Conservation (phyloP, 35 echinoderm and acorn worm genomes). For the Anneissia japonica region DNA sequence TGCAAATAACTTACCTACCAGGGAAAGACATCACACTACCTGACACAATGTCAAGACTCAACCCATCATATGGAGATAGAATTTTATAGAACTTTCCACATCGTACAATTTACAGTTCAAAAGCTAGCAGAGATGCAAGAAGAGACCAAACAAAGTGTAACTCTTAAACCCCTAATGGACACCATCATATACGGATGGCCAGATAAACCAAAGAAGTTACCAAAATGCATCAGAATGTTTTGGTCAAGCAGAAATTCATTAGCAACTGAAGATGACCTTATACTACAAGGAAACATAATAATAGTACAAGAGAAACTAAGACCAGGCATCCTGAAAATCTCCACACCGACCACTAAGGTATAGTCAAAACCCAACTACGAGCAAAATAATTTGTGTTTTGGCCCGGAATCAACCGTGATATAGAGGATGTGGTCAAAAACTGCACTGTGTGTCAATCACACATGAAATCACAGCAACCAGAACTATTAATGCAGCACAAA, state of each 20-base stretch:
- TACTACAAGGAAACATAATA: neutral
- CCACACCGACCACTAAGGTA: slow-evolving; percentile 39
- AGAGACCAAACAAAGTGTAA: neutral
- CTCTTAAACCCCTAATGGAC: neutral
- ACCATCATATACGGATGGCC: neutral
- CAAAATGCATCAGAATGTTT: neutral
- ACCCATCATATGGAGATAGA: neutral
- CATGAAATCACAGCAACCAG: neutral
- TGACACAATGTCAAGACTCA: neutral
- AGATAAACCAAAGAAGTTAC: neutral
- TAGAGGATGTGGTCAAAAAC: slow-evolving; percentile 23
- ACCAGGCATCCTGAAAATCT: slow-evolving; percentile 4
- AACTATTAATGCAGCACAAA: slow-evolving; percentile 25
- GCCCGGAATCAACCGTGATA: slow-evolving; percentile 34
- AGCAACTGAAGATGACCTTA: neutral
- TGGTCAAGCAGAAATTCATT: neutral
- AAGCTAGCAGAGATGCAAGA: neutral
- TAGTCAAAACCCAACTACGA: slow-evolving; percentile 24
- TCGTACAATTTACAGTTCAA: neutral
- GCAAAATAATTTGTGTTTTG: slow-evolving; percentile 41
- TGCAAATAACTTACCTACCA: neutral
- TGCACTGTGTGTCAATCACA: slow-evolving; percentile 33
- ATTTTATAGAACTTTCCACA: neutral
- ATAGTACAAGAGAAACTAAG: neutral
- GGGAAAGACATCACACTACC: neutral